Percentiles rank a stretch among this genome's conserved stretches.
Conservation (phyloP, 2,113 vertebrate species). For the Carollia perspicillata region DNA sequence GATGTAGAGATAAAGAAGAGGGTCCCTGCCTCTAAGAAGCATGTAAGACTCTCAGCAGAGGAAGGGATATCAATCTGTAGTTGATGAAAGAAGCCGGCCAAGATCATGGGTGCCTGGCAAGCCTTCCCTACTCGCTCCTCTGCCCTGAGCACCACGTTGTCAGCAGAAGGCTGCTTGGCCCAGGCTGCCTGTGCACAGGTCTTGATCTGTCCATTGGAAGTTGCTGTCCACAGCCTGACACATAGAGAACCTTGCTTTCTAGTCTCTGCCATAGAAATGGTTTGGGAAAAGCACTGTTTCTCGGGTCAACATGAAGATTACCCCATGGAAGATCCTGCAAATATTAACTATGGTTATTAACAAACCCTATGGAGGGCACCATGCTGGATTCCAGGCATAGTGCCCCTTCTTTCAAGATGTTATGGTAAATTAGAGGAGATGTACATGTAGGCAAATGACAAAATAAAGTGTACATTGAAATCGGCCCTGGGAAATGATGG, state of each 20-base stretch:
- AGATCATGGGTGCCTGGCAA: neutral
- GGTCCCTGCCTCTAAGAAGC: neutral
- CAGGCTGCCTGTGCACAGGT: neutral
- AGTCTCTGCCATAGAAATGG: neutral
- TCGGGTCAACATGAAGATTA: neutral
- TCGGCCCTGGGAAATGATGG: neutral
- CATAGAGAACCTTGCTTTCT: neutral
- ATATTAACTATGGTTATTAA: neutral
- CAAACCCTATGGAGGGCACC: neutral
- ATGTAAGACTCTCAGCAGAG: neutral
- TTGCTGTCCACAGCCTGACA: conserved; percentile 43
- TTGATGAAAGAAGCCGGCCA: neutral
- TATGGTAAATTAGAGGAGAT: neutral
- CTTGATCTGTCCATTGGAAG: neutral
- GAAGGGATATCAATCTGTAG: neutral
- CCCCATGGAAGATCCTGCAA: neutral
- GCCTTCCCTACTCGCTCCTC: neutral
- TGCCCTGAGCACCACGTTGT: neutral
- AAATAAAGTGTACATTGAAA: neutral
- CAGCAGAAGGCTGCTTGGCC: neutral
- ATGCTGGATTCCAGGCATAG: neutral
- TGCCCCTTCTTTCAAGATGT: neutral
- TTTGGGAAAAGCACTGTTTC: conserved; percentile 19
- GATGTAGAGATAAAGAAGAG: neutral
- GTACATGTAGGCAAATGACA: neutral